phyloP scores from a whole-genome alignment of 35 echinoderm and acorn worm species.

The Ophiothrix spiculata region DNA sequence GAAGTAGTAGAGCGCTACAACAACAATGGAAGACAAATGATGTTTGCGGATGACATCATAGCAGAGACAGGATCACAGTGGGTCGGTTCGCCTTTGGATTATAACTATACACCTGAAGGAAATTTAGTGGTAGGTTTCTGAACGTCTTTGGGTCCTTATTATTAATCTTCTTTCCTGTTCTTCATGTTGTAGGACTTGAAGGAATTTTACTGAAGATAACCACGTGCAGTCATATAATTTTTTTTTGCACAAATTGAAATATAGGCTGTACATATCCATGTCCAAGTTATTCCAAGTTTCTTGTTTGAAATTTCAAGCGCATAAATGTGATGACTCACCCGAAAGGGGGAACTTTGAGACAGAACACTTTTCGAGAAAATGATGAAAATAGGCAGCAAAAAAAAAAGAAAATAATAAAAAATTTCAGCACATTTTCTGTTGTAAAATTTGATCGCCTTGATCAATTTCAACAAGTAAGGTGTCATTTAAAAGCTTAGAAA shows the following conservation, averaged over 20 bases:
- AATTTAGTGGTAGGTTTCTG: background rate
- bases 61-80: constrained; percentile 7
- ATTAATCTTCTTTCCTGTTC: background rate
- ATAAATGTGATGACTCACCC: too few species aligned
- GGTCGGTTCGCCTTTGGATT: background rate
- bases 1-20: background rate
- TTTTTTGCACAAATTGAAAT: background rate
- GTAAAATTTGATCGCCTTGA: too few species aligned
- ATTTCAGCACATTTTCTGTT: too few species aligned
- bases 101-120: background rate
- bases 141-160: background rate
- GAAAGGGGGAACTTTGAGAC: too few species aligned
- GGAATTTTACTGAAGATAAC: background rate
- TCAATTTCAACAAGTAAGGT: background rate
- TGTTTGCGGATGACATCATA: constrained; percentile 5
- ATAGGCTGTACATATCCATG: background rate
- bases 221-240: background rate
- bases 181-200: background rate
- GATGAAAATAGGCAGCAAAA: too few species aligned
- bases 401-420: too few species aligned
- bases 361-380: too few species aligned
- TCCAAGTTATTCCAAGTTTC: background rate
- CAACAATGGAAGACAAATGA: constrained; percentile 11
- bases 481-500: background rate
- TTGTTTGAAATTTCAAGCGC: background rate